Conservation (phyloP, 2,797 vertebrate genomes). For the Toxotes lorentzi region DNA sequence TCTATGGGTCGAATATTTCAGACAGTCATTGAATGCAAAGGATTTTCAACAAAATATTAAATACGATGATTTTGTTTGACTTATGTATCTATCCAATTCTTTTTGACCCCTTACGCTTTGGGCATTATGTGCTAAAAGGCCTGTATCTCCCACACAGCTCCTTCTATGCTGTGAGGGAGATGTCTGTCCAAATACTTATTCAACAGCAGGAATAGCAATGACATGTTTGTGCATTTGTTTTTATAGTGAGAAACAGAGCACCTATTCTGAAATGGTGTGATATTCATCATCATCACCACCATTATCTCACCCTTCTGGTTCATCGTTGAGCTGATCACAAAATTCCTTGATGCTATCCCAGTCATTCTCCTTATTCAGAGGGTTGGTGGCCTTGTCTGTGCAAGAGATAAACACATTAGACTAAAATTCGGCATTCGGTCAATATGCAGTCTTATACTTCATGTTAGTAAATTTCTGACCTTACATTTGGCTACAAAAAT, state of each 20-base stretch:
- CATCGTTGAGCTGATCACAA: conserved; percentile 94
- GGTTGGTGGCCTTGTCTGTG: conserved; percentile 95
- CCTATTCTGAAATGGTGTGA: background rate
- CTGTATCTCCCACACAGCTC: background rate
- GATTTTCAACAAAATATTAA: background rate
- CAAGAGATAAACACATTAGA: conserved; percentile 22
- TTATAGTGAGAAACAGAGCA: background rate
- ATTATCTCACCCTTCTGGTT: conserved; percentile 92
- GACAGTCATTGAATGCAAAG: background rate
- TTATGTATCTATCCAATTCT: background rate
- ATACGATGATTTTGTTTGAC: background rate
- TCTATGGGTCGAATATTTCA: background rate
- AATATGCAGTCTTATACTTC: background rate
- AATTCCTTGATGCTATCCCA: conserved; percentile 94
- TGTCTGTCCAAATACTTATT: background rate
- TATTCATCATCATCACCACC: background rate
- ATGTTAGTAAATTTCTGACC: background rate
- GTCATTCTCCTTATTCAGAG: conserved; percentile 93
- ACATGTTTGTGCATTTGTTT: background rate
- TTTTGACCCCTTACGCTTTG: background rate
- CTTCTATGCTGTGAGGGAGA: background rate
- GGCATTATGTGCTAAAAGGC: background rate
- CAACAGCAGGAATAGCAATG: no score
- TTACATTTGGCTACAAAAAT: background rate
- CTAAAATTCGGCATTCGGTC: background rate